These are phyloP conservation scores for Iselma pallidipennis DNA, from an alignment of 2,888 invertebrate genomes.

Conservation along the genomic window DNA sequence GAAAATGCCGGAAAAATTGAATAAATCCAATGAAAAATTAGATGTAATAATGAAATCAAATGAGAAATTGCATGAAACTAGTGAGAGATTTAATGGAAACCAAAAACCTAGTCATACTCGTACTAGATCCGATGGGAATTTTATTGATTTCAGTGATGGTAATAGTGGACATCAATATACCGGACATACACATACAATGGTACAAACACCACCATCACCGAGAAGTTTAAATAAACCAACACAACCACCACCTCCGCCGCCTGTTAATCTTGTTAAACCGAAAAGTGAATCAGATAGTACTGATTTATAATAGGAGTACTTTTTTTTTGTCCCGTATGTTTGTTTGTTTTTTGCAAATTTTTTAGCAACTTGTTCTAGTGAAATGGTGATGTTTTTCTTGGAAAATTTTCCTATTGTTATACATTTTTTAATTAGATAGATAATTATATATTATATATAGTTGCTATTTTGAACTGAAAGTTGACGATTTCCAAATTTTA, in stretches of 20 bases:
- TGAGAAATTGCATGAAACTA: slow-evolving; percentile 38
- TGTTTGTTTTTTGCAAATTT: not conserved
- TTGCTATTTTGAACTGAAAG: slow-evolving; percentile 31
- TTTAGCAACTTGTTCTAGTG: slow-evolving; percentile 29
- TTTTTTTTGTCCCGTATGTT: slow-evolving; percentile 8
- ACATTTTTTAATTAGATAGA: not conserved
- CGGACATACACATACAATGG: slow-evolving; percentile 20
- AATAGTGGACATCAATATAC: slow-evolving; percentile 1
- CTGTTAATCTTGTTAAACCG: slow-evolving; percentile 28
- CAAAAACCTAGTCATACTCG: slow-evolving; percentile 52
- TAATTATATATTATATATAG: slow-evolving; percentile 21
- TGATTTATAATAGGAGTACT: slow-evolving; percentile 44
- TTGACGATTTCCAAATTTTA: slow-evolving; percentile 31
- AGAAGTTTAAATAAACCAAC: slow-evolving; percentile 53
- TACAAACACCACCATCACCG: slow-evolving; percentile 47
- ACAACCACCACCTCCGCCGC: slow-evolving; percentile 56
- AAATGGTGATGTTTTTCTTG: slow-evolving; percentile 33
- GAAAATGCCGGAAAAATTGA: slow-evolving; percentile 28
- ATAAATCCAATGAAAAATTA: slow-evolving; percentile 7
- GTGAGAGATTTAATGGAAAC: slow-evolving; percentile 42
- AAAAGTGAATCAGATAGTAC: slow-evolving; percentile 48
- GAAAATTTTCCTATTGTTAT: slow-evolving; percentile 17
- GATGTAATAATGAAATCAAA: slow-evolving; percentile 23
- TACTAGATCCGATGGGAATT: slow-evolving; percentile 55
- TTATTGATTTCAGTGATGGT: slow-evolving; percentile 44